Conservation (phyloP, 2,888 invertebrate genomes). For the Sinotaia quadrata region DNA sequence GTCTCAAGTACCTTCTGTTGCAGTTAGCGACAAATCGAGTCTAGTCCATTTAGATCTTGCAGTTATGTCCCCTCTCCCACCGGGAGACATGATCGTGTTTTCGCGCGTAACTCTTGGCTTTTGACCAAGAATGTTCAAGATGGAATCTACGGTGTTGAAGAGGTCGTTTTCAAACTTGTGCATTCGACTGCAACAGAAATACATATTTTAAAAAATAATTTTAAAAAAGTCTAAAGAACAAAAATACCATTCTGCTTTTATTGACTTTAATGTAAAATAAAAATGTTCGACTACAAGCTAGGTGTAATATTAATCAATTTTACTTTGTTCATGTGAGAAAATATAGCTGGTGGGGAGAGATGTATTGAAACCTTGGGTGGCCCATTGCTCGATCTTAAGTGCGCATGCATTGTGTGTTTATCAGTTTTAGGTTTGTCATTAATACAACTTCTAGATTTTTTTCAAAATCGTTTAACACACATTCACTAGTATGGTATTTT, state of each 20-base stretch:
- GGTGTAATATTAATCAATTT: too few species aligned
- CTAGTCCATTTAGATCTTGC: not conserved
- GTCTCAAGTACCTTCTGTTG: not conserved
- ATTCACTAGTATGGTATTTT: too few species aligned
- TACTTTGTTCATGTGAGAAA: too few species aligned
- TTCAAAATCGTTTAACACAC: too few species aligned
- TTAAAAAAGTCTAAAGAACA: not conserved
- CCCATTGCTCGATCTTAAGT: too few species aligned
- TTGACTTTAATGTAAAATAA: too few species aligned
- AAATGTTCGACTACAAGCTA: too few species aligned
- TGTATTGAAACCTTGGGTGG: too few species aligned
- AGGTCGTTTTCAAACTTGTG: constrained; percentile 68
- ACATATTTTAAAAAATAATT: not conserved
- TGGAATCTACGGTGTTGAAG: constrained; percentile 68
- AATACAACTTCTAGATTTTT: too few species aligned
- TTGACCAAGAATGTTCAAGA: constrained; percentile 66
- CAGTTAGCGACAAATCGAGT: not conserved
- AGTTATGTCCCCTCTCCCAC: constrained; percentile 16
- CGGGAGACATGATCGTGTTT: constrained; percentile 12
- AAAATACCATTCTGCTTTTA: not conserved
- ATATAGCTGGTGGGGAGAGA: too few species aligned
- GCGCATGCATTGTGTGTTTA: too few species aligned
- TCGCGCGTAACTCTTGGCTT: constrained; percentile 54
- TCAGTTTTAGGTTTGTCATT: too few species aligned
- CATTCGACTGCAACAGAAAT: constrained; percentile 67